Base-by-base conservation (phyloP, 2,888 invertebrate genomes). In the Cataglyphis albicans region DNA sequence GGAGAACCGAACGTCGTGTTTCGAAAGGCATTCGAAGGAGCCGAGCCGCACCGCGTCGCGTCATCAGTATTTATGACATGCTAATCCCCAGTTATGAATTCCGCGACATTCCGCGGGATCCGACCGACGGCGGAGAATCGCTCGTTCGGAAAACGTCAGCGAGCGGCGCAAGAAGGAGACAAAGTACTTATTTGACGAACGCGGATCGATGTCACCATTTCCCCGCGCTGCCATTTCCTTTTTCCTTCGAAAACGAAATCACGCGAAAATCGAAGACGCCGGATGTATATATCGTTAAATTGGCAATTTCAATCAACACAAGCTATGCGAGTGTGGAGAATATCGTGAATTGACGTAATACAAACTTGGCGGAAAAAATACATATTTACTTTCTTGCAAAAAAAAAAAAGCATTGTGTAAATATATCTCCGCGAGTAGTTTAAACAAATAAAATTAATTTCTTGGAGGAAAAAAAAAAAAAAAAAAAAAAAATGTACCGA, bases 51-150 rank as follows among this genome's bases (percentile, higher is more conserved):
- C 68, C 57, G 74, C 72, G 48, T 55, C 44, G 75, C 55, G 80
- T 90, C 90, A 93, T 94, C 92, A 92, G 92, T 93, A 94, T 94
- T 94, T 93, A 94, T 94, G 93, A 94, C 91, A 94, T 94, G 93
- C 93, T 94, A 93, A 94, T 93, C 90, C 88, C 91, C 93, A 90
- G 93, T 94, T 94, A 94, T 91, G 92, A 93, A 94, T 94, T 94
- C 93, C 90, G 90, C 91, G 91, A 91, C 90, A 90, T 92, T 89
- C 89, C 90, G 89, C 91, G 91, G 90, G 91, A 90, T 85, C 90
- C 70, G 78, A 68, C 82, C 12, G 38, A 38, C 35, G 81, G 84
- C 52, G 70, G 89, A 85, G 81, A 89, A 82, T 85, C 91, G 89
- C 87, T 91, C 91, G 87, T 84, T 91, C 87, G 90, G 91, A 92